Percentiles rank a stretch among this genome's conserved stretches.
These are phyloP conservation scores for Equus przewalskii DNA, from an alignment of 2,113 vertebrate species.

Conservation along the genomic window DNA sequence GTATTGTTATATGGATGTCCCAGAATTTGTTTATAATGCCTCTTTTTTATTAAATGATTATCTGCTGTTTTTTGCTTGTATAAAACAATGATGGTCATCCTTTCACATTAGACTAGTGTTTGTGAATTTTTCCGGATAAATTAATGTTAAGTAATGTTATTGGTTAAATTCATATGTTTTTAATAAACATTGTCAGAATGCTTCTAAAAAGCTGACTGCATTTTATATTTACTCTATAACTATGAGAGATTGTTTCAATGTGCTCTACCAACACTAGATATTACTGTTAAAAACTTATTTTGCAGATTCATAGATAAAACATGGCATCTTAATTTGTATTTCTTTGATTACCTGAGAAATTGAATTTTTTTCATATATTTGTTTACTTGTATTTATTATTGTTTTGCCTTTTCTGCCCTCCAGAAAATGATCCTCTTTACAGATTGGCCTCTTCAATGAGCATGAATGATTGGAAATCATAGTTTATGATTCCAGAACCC, in stretches of 20 bases:
- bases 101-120: background rate
- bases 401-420: background rate
- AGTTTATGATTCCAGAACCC: background rate
- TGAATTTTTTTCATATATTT: background rate
- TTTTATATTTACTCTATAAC: background rate
- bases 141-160: slow-evolving; percentile 7
- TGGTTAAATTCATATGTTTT: background rate
- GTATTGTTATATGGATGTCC: background rate
- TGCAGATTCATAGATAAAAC: background rate
- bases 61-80: background rate
- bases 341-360: background rate
- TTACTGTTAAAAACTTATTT: slow-evolving; percentile 41
- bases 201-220: background rate
- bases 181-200: background rate
- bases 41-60: background rate
- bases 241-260: background rate
- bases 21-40: background rate
- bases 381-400: background rate
- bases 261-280: background rate
- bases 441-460: background rate
- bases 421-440: background rate
- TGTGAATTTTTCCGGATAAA: slow-evolving; percentile 14
- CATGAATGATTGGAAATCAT: background rate
- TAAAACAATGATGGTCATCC: background rate
- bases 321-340: background rate